Evolutionary conservation across 2,888 invertebrate genomes (phyloP).

Genomic region (Eupithecia tripunctaria): DNA sequence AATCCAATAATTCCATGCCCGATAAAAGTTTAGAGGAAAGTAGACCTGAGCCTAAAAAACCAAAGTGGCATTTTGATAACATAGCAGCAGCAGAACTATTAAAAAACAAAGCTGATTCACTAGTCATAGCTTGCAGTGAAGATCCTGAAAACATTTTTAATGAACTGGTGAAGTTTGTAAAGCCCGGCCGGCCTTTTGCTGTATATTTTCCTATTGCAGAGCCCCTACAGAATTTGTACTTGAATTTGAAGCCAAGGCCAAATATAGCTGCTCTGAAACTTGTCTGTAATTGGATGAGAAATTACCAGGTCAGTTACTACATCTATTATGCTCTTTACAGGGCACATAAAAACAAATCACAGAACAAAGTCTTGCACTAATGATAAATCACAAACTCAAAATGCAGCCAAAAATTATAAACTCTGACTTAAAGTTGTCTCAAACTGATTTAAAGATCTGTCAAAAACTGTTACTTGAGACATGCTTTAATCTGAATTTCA

Average conservation of each 20-base stretch:
- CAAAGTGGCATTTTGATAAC: conserved; percentile 89
- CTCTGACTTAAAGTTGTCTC: no score
- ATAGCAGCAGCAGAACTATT: conserved; percentile 86
- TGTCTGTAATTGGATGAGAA: conserved; percentile 93
- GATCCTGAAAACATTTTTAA: conserved; percentile 93
- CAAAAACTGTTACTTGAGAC: no score
- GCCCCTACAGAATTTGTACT: conserved; percentile 93
- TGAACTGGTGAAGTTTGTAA: conserved; percentile 90
- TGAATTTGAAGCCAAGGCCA: conserved; percentile 88
- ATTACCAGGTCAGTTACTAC: conserved; percentile 89
- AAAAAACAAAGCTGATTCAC: conserved; percentile 87
- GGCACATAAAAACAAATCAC: not conserved
- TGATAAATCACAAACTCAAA: not conserved
- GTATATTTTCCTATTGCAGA: conserved; percentile 92
- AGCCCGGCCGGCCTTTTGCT: conserved; percentile 92
- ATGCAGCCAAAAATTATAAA: no score
- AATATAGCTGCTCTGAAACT: conserved; percentile 91
- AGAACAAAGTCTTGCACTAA: not conserved
- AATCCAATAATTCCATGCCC: conserved; percentile 8
- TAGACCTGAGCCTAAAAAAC: conserved; percentile 71
- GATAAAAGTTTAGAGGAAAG: conserved; percentile 20
- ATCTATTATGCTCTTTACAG: not conserved
- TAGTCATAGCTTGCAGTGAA: conserved; percentile 92
- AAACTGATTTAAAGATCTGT: no score
- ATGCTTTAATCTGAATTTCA: no score